Conservation (phyloP, 2,888 invertebrate genomes). For the Phyllotreta cruciferae region DNA sequence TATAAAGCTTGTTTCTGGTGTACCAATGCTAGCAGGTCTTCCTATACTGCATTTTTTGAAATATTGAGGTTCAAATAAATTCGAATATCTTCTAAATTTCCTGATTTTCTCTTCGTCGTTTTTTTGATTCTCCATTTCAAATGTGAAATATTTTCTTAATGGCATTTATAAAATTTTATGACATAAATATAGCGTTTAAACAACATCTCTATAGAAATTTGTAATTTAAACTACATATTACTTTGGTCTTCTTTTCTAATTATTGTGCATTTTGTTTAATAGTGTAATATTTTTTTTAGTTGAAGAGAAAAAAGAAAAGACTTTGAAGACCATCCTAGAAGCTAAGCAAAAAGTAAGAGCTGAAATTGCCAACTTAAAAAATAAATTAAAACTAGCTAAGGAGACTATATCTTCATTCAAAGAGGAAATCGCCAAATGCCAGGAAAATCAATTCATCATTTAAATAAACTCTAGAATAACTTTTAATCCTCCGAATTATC, state of each 20-base stretch:
- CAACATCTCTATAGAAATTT: not conserved
- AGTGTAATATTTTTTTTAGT: constrained; percentile 70
- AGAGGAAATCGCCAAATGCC: constrained; percentile 70
- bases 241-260: constrained; percentile 1
- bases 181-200: not conserved
- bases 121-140: constrained; percentile 1
- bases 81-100: constrained; percentile 10
- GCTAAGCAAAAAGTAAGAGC: constrained; percentile 82
- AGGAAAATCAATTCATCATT: constrained; percentile 52
- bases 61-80: constrained; percentile 6
- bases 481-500: not conserved
- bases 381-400: constrained; percentile 82
- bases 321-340: constrained; percentile 75
- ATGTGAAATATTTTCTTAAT: not conserved
- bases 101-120: constrained; percentile 9
- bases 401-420: constrained; percentile 86
- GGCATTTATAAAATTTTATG: not conserved
- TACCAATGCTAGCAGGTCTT: not conserved
- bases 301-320: constrained; percentile 86
- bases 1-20: not conserved
- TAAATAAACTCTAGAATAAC: constrained; percentile 22
- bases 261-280: too few species aligned
- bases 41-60: not conserved
- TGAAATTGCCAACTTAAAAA: constrained; percentile 85
- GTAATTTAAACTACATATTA: not conserved